phyloP scores from a whole-genome alignment of 92 coral and sea anemone species.

The Isaurus tuberculatus region DNA sequence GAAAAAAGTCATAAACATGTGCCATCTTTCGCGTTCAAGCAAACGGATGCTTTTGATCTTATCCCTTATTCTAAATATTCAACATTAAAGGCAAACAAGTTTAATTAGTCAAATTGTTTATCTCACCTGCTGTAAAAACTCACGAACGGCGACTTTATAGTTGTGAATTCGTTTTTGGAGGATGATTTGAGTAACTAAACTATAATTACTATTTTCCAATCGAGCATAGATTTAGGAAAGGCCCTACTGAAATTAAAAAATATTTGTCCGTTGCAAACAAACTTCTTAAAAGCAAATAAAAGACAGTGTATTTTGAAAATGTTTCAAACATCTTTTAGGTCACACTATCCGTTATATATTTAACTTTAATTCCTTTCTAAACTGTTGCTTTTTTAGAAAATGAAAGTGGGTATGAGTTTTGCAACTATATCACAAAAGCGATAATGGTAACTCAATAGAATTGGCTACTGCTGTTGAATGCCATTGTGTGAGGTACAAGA shows the following conservation, averaged over 20 bases:
- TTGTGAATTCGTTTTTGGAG: neutral
- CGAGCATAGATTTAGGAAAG: neutral
- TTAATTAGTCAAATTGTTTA: conserved; percentile 14
- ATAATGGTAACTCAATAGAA: neutral
- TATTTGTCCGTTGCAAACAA: neutral
- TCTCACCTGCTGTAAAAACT: neutral
- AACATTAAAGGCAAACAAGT: neutral
- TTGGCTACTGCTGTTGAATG: neutral
- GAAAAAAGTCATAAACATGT: too few relatives aligned
- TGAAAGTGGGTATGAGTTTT: too few relatives aligned
- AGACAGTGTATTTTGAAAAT: too few relatives aligned
- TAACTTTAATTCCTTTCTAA: too few relatives aligned
- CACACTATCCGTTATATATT: too few relatives aligned
- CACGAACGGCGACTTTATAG: neutral
- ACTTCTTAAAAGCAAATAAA: too few relatives aligned
- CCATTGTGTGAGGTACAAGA: too few relatives aligned
- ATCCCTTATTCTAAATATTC: neutral
- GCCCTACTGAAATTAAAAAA: neutral
- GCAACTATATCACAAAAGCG: too few relatives aligned
- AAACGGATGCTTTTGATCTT: neutral
- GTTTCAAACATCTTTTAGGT: too few relatives aligned
- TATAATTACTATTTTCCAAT: neutral
- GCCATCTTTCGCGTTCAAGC: too few relatives aligned
- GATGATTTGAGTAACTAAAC: neutral
- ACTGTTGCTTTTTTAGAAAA: too few relatives aligned